Evolutionary conservation across 2,888 invertebrate species (phyloP).

Genomic region (Heliconius hortense): DNA sequence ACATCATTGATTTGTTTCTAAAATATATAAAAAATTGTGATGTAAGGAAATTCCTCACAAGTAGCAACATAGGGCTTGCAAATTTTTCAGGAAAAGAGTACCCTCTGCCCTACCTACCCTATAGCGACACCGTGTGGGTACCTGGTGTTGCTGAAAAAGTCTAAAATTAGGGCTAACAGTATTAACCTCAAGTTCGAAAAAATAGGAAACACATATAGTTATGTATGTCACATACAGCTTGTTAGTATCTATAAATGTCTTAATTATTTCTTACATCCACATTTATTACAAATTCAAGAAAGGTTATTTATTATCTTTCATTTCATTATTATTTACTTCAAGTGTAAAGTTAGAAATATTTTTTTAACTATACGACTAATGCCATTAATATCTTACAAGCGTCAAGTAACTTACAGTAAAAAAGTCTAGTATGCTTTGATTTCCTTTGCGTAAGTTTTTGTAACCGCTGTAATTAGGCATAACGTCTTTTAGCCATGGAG

Average conservation of each 20-base stretch:
- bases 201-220: not conserved
- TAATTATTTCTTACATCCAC: not conserved
- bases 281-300: not conserved
- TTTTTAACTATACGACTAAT: not conserved
- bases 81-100: too few species aligned
- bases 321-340: not conserved
- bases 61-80: too few species aligned
- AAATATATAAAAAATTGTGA: not conserved
- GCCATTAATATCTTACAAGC: not conserved
- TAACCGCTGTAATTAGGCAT: conserved; percentile 73
- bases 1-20: conserved; percentile 78
- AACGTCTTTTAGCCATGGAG: conserved; percentile 83
- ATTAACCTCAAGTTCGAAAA: too few species aligned
- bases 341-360: not conserved
- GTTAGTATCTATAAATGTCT: too few species aligned
- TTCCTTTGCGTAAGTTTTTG: conserved; percentile 71
- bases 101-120: too few species aligned
- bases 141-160: too few species aligned
- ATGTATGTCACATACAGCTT: not conserved
- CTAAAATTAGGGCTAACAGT: too few species aligned
- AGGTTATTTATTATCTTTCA: not conserved
- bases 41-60: not conserved
- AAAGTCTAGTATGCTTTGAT: conserved; percentile 73
- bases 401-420: conserved; percentile 65
- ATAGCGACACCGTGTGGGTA: too few species aligned